A percentile compares a stretch with the other conserved stretches of the same genome.
These are phyloP conservation scores for Aptenodytes patagonicus DNA, from an alignment of 2,113 vertebrate species.

Conservation along the genomic window DNA sequence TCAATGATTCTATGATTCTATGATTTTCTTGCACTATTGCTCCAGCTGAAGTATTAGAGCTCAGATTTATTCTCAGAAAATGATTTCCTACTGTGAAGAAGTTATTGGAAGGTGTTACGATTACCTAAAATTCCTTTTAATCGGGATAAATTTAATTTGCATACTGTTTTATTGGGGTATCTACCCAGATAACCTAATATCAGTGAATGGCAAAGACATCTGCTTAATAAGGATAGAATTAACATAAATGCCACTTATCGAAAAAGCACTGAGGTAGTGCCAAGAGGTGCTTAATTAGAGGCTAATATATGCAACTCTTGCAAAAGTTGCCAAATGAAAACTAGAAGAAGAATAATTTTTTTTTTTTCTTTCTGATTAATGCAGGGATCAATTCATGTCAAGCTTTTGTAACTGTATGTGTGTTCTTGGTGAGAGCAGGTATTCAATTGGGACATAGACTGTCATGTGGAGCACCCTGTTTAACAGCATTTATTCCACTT, in stretches of 20 bases:
- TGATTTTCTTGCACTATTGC: not conserved
- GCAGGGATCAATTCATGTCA: not conserved
- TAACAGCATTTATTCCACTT: not conserved
- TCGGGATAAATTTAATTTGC: not conserved
- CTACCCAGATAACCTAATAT: slow-evolving; percentile 5
- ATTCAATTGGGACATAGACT: not conserved
- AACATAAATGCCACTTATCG: slow-evolving; percentile 4
- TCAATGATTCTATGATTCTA: no score
- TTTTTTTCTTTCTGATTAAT: not conserved
- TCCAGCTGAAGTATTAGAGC: not conserved
- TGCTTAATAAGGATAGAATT: slow-evolving; percentile 24
- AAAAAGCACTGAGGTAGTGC: not conserved
- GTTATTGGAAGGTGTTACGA: not conserved
- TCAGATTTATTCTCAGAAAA: not conserved
- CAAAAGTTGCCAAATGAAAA: slow-evolving; percentile 20
- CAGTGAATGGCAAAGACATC: not conserved
- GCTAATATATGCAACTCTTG: not conserved
- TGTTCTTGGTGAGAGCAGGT: not conserved
- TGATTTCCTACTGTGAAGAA: not conserved
- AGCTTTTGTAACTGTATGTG: not conserved
- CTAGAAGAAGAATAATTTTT: not conserved
- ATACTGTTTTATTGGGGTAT: not conserved
- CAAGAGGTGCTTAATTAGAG: slow-evolving; percentile 28
- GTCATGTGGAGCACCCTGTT: not conserved
- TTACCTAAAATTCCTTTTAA: slow-evolving; percentile 3